Evolutionary conservation across 1,140 invertebrate genomes (phyloP).

Genomic region (Leguminivora glycinivorella): DNA sequence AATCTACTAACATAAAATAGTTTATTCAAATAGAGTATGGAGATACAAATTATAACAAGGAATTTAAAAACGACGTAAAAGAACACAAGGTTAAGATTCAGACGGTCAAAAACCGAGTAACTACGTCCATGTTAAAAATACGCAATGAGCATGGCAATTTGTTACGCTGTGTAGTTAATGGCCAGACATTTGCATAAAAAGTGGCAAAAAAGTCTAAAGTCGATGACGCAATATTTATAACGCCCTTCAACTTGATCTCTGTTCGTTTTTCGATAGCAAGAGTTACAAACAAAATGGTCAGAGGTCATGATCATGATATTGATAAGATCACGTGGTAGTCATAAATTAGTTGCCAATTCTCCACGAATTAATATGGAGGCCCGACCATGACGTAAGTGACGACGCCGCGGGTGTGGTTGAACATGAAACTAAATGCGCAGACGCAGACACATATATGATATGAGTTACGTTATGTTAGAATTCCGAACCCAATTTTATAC

Average conservation of each 20-base stretch:
- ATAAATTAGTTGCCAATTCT: conserved; percentile 32
- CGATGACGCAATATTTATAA: conserved; percentile 6
- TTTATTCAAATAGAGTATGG: not conserved
- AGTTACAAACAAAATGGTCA: conserved; percentile 12
- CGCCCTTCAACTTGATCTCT: conserved; percentile 9
- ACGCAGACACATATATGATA: too few relatives aligned
- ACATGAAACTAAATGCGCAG: conserved; percentile 42
- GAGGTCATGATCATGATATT: not conserved
- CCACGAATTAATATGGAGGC: conserved; percentile 46
- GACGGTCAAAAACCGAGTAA: not conserved
- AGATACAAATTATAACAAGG: not conserved
- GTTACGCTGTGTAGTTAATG: not conserved
- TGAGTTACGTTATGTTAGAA: not conserved
- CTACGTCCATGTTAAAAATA: not conserved
- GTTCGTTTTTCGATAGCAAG: conserved; percentile 9
- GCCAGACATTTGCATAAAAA: not conserved
- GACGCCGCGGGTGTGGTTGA: conserved; percentile 46
- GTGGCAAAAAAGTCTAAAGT: not conserved
- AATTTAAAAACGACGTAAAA: conserved; percentile 3
- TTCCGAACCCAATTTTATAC: not conserved
- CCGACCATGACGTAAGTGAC: conserved; percentile 51
- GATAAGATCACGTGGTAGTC: conserved; percentile 10
- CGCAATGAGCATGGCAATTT: not conserved
- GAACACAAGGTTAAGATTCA: conserved; percentile 4
- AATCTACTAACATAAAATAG: not conserved